phyloP scores from a whole-genome alignment of 2,113 vertebrate species.

The Embiotoca jacksoni region DNA sequence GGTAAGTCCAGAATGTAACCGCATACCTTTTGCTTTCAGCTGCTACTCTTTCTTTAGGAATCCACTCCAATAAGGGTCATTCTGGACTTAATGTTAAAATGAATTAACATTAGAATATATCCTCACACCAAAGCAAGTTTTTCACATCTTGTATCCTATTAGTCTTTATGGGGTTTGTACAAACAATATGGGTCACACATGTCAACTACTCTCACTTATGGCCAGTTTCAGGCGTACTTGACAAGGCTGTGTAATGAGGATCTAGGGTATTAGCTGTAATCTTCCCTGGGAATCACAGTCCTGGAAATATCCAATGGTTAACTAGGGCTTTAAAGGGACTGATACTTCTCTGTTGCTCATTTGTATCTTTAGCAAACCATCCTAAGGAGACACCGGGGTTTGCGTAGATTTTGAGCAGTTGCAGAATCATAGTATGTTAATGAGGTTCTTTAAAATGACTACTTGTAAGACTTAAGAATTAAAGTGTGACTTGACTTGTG shows the following conservation, averaged over 20 bases:
- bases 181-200: constrained; percentile 30
- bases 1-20: constrained; percentile 81
- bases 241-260: constrained; percentile 70
- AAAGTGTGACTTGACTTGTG: background rate
- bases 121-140: constrained; percentile 1
- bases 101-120: background rate
- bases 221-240: constrained; percentile 51
- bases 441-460: background rate
- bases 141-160: background rate
- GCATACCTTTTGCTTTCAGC: background rate
- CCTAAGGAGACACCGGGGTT: background rate
- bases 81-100: background rate
- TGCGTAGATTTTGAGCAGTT: background rate
- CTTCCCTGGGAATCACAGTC: constrained; percentile 68
- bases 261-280: constrained; percentile 81
- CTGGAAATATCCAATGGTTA: constrained; percentile 68
- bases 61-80: background rate
- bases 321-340: constrained; percentile 43
- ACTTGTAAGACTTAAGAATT: background rate
- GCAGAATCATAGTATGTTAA: background rate
- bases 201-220: constrained; percentile 71
- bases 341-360: background rate
- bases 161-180: background rate
- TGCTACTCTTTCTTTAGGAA: background rate
- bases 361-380: background rate